Evolutionary conservation across 2,797 vertebrate species (phyloP).

Genomic region (Ciconia nigra): DNA sequence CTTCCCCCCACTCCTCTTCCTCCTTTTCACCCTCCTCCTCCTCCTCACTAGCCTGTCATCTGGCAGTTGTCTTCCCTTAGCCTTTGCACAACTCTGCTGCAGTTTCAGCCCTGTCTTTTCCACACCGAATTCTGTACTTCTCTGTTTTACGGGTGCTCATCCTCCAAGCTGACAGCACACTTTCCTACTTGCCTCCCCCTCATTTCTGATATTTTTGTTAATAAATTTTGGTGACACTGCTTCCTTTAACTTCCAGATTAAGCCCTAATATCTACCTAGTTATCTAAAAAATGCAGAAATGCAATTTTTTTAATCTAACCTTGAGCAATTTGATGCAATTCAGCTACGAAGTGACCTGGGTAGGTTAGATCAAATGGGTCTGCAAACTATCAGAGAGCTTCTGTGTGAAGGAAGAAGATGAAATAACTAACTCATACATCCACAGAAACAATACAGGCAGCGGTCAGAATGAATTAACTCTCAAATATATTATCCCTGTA

Average conservation of each 20-base stretch:
- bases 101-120: not conserved
- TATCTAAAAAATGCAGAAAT: not conserved
- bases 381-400: not conserved
- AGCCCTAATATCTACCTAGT: not conserved
- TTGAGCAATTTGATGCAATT: not conserved
- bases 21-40: not conserved
- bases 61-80: not conserved
- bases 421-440: not conserved
- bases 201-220: not conserved
- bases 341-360: not conserved
- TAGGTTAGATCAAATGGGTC: not conserved
- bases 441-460: not conserved
- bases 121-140: not conserved
- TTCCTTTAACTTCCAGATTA: not conserved
- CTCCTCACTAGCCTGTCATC: not conserved
- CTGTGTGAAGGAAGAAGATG: not conserved
- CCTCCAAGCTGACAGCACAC: not conserved
- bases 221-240: not conserved
- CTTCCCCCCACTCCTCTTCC: not conserved
- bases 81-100: not conserved
- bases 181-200: not conserved
- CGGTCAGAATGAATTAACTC: not conserved
- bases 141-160: not conserved
- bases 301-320: not conserved
- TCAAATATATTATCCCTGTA: not conserved